Conservation (phyloP, 2,888 invertebrate species). For the Phalangium opilio region DNA sequence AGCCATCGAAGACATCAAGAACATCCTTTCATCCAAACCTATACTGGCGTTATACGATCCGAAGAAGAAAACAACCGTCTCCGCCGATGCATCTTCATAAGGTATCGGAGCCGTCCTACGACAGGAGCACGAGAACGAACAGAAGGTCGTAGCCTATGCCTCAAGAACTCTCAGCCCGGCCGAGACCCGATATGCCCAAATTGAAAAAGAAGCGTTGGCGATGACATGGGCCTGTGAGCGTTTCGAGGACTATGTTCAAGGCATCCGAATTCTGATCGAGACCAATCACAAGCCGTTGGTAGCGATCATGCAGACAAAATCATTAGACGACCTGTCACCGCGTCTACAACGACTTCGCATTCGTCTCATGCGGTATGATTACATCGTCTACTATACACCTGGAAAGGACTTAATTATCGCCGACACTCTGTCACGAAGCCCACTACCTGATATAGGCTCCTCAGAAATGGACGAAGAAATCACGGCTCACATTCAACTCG, state of each 20-base stretch:
- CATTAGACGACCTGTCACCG: slow-evolving; percentile 26
- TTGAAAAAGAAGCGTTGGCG: slow-evolving; percentile 30
- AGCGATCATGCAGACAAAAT: slow-evolving; percentile 25
- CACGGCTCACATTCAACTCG: slow-evolving; percentile 7
- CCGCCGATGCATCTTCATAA: slow-evolving; percentile 20
- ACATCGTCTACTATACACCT: slow-evolving; percentile 23
- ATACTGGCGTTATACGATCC: background rate
- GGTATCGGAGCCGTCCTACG: slow-evolving; percentile 26
- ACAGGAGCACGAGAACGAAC: background rate
- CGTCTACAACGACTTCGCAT: slow-evolving; percentile 28
- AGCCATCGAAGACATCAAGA: background rate
- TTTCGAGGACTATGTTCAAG: slow-evolving; percentile 26
- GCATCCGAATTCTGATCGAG: slow-evolving; percentile 23
- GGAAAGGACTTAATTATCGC: slow-evolving; percentile 25
- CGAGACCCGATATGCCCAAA: slow-evolving; percentile 28
- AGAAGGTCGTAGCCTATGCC: slow-evolving; percentile 21
- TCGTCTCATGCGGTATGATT: slow-evolving; percentile 24
- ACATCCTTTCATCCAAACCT: background rate
- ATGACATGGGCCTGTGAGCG: slow-evolving; percentile 26
- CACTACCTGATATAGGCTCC: slow-evolving; percentile 1
- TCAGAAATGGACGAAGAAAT: slow-evolving; percentile 6
- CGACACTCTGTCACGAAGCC: slow-evolving; percentile 23
- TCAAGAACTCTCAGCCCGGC: slow-evolving; percentile 24
- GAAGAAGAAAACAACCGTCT: background rate
- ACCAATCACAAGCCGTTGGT: slow-evolving; percentile 31